A percentile compares a stretch with the other conserved stretches of the same genome.
Evolutionary conservation across 1,140 invertebrate species (phyloP).

Genomic region (Macrostomum lignano): DNA sequence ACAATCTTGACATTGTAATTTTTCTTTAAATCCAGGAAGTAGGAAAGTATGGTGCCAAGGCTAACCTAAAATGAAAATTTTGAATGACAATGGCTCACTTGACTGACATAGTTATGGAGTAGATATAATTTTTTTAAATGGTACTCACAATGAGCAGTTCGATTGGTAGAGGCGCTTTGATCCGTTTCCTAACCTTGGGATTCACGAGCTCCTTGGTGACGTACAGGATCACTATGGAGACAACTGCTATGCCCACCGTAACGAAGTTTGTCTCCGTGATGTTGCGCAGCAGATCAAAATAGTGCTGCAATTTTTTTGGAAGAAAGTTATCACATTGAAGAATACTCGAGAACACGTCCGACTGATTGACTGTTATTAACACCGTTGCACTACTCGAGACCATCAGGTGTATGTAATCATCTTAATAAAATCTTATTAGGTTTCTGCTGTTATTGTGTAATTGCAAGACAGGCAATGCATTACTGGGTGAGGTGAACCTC

Average conservation of each 20-base stretch:
- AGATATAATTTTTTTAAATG: too few species aligned
- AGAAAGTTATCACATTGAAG: too few species aligned
- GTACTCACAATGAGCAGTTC: conserved; percentile 44
- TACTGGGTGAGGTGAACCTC: too few species aligned
- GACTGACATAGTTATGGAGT: too few species aligned
- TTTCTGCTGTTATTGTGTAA: too few species aligned
- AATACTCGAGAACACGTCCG: too few species aligned
- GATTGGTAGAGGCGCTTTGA: conserved; percentile 46
- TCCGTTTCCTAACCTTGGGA: conserved; percentile 41
- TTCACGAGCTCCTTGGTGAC: conserved; percentile 49
- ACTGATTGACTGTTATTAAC: too few species aligned
- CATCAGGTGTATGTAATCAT: too few species aligned
- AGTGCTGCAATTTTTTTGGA: conserved; percentile 18
- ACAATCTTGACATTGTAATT: conserved; percentile 10
- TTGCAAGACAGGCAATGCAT: too few species aligned
- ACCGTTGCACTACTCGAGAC: too few species aligned
- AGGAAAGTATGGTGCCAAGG: conserved; percentile 12
- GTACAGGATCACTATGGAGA: conserved; percentile 40
- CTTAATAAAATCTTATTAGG: too few species aligned
- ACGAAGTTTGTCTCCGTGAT: conserved; percentile 23
- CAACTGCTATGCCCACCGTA: conserved; percentile 36
- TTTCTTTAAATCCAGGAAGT: conserved; percentile 11
- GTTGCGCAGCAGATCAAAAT: conserved; percentile 17
- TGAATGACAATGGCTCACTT: too few species aligned
- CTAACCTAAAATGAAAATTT: conserved; percentile 9